Conservation (phyloP, 2,888 invertebrate genomes). For the Oscheius sp. region DNA sequence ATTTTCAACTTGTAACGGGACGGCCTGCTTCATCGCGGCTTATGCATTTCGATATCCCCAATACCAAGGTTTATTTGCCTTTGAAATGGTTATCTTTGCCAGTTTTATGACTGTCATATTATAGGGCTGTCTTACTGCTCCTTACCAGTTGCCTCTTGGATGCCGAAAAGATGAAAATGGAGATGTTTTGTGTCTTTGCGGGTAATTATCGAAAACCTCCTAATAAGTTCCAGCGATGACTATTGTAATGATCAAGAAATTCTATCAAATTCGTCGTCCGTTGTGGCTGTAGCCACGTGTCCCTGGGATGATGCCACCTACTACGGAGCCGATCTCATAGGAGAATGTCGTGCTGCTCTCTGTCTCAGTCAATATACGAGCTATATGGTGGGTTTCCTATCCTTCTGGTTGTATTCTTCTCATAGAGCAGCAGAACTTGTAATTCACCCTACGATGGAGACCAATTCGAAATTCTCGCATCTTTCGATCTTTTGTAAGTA, state of each 20-base stretch:
- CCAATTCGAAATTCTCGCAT: too few species aligned
- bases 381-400: too few species aligned
- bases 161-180: neutral
- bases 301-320: too few species aligned
- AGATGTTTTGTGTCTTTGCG: neutral
- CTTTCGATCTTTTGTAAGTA: too few species aligned
- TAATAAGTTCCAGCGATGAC: neutral
- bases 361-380: too few species aligned
- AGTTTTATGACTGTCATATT: too few species aligned
- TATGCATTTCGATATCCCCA: conserved; percentile 2
- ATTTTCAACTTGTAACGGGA: conserved; percentile 3
- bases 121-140: conserved; percentile 14
- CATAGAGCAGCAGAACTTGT: too few species aligned
- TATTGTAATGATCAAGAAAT: neutral
- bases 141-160: neutral
- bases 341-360: too few species aligned
- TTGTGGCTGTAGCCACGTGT: too few species aligned
- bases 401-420: too few species aligned
- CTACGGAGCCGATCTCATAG: too few species aligned
- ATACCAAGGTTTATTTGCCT: neutral
- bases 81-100: conserved; percentile 7
- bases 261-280: neutral
- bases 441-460: too few species aligned
- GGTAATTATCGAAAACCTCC: neutral
- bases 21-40: conserved; percentile 1